Conservation (phyloP, 1,140 invertebrate genomes). For the Temnothorax longispinosus region DNA sequence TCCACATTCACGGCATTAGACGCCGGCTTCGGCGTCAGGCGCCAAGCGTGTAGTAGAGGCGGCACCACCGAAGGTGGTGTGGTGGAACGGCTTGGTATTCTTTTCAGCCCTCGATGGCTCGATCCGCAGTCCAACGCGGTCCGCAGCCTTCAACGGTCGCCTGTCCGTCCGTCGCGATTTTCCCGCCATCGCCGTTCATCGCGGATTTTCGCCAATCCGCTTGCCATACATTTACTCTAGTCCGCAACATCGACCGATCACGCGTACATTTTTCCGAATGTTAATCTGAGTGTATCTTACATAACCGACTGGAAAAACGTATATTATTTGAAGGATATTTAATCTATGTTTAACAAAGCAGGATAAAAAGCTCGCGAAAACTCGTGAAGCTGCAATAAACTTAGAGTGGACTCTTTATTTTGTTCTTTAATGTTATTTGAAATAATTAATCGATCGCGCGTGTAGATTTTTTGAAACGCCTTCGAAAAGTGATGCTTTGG, state of each 20-base stretch:
- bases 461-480: not conserved
- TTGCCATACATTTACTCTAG: not conserved
- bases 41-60: constrained; percentile 9
- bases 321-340: not conserved
- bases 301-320: not conserved
- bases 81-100: constrained; percentile 71
- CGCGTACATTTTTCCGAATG: not conserved
- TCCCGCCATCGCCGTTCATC: constrained; percentile 27
- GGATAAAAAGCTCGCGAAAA: not conserved
- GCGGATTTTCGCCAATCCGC: not conserved
- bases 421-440: not conserved
- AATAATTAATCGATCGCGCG: not conserved
- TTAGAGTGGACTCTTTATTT: not conserved
- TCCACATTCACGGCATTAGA: not conserved
- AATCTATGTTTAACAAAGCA: not conserved
- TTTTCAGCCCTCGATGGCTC: constrained; percentile 78
- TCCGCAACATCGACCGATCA: not conserved
- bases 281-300: not conserved
- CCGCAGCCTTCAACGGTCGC: constrained; percentile 77
- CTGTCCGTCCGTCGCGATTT: constrained; percentile 45
- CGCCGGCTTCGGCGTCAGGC: not conserved
- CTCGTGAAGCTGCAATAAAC: not conserved
- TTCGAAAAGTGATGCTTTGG: not conserved
- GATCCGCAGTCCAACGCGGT: constrained; percentile 75
- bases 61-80: constrained; percentile 57